Evolutionary conservation across 2,797 vertebrate species (phyloP), one percentile per base, ranked within the genome.

Genomic region (Huso huso): DNA sequence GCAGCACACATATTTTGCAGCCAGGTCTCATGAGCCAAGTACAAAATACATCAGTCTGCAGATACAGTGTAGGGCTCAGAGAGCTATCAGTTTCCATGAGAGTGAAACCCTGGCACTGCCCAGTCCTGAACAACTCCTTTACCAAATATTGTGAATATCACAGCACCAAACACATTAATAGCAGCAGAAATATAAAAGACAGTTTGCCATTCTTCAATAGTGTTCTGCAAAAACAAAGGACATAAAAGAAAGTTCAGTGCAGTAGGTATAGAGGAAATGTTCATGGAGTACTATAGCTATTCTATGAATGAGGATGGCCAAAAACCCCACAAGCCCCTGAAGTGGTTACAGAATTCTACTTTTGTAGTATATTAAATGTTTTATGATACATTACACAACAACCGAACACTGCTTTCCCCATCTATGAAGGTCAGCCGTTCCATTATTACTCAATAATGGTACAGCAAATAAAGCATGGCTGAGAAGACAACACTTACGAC

Each of bases 181-280:
- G 73, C 85, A 70, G 93, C 96, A 61, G 95, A 94, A 11, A 98
- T 97, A 82, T 88, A 96, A 86, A 99, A 99, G 50, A 99, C 96
- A 0, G 64, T 83, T 78, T 92, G 93, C 97, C 97, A 99, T 69
- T 99, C 94, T 73, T 74, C 82, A 58, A 96, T 88, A 49, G 95
- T 95, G 77, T 96, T 95, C 96, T 99, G 69, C 48, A 77, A 76
- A 77, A 78, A 66, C 63, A 73, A n/a, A 6, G 48, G 63, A 53
- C 4, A 76, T 53, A 77, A 55, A 48, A 52, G 53, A 12, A 23
- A 63, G 13, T 7, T 57, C 12, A 69, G 15, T 68, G 49, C 50
- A 53, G 51, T n/a, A 37, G 6, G 1, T 48, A 51, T 61, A 51
- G 13, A 48, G 15, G 53, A 66, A 66, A n/a, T 23, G 4, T 50